Percentiles rank a stretch among this genome's conserved stretches.
Evolutionary conservation across 2,888 invertebrate species (phyloP).

Genomic region (Daptonema setosum): DNA sequence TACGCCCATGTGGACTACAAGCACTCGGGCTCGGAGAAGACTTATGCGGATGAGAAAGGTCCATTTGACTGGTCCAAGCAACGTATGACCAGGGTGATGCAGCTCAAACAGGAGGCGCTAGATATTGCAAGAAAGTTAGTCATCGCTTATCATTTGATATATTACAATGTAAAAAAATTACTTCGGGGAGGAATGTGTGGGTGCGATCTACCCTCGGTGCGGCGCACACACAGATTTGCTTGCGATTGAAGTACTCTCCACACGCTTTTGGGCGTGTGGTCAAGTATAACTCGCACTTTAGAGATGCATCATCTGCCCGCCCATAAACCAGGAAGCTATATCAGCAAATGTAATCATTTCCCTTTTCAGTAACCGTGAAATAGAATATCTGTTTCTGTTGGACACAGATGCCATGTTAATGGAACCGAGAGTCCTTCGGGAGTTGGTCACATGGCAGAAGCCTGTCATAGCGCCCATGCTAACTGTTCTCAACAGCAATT

Average conservation of each 20-base stretch:
- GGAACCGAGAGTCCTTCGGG: conserved; percentile 41
- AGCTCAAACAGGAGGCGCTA: conserved; percentile 52
- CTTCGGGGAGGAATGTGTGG: too few species aligned
- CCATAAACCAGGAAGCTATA: conserved; percentile 12
- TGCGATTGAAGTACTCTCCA: too few species aligned
- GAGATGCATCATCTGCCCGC: too few species aligned
- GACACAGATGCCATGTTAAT: conserved; percentile 63
- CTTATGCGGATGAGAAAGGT: conserved; percentile 21
- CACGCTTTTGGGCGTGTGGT: too few species aligned
- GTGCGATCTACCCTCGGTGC: too few species aligned
- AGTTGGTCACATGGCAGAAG: conserved; percentile 34
- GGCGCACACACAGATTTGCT: too few species aligned
- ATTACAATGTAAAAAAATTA: too few species aligned
- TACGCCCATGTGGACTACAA: too few species aligned
- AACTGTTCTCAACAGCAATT: neutral
- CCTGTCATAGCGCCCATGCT: conserved; percentile 2
- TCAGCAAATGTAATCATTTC: conserved; percentile 8
- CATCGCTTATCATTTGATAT: too few species aligned
- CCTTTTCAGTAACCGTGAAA: conserved; percentile 22
- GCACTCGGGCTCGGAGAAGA: too few species aligned
- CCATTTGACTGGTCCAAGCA: conserved; percentile 49
- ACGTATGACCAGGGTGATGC: conserved; percentile 55
- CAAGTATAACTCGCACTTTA: too few species aligned
- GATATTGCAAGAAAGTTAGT: conserved; percentile 46
- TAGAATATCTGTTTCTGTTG: conserved; percentile 62